Conservation (phyloP, 2,888 invertebrate genomes). For the Scaptomyza cyrtandrae region DNA sequence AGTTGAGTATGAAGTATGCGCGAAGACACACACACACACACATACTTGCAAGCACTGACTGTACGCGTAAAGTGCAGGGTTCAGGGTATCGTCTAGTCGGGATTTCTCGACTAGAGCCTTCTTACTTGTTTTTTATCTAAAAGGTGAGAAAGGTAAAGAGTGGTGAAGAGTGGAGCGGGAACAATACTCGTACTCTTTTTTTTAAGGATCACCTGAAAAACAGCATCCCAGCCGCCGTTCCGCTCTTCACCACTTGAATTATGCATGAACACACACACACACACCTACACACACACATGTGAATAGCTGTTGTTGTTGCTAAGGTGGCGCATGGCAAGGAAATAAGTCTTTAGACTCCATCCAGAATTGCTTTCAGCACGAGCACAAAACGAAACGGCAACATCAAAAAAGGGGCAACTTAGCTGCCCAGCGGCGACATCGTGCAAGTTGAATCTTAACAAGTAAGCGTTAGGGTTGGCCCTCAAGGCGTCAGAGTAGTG, state of each 20-base stretch:
- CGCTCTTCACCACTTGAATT: slow-evolving; percentile 47
- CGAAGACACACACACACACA: too few species aligned
- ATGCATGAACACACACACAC: slow-evolving; percentile 53
- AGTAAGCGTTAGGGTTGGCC: background rate
- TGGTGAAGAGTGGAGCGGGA: too few species aligned
- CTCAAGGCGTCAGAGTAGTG: background rate
- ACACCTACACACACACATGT: slow-evolving; percentile 25
- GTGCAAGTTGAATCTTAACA: background rate
- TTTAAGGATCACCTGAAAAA: slow-evolving; percentile 13
- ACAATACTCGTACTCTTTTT: background rate
- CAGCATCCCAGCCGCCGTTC: background rate
- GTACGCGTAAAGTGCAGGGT: too few species aligned
- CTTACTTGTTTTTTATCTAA: too few species aligned
- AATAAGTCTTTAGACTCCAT: slow-evolving; percentile 65
- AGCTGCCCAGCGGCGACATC: slow-evolving; percentile 1
- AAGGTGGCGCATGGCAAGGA: slow-evolving; percentile 52
- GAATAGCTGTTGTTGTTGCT: slow-evolving; percentile 32
- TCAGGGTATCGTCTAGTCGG: too few species aligned
- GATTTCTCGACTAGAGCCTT: too few species aligned
- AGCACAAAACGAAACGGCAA: slow-evolving; percentile 3
- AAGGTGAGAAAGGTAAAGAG: too few species aligned
- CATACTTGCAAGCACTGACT: too few species aligned
- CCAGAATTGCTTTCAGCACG: slow-evolving; percentile 15
- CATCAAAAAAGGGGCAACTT: slow-evolving; percentile 6
- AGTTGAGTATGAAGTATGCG: too few species aligned